These are phyloP conservation scores for Raja brachyura DNA, from an alignment of 2,113 vertebrate genomes.

Conservation along the genomic window DNA sequence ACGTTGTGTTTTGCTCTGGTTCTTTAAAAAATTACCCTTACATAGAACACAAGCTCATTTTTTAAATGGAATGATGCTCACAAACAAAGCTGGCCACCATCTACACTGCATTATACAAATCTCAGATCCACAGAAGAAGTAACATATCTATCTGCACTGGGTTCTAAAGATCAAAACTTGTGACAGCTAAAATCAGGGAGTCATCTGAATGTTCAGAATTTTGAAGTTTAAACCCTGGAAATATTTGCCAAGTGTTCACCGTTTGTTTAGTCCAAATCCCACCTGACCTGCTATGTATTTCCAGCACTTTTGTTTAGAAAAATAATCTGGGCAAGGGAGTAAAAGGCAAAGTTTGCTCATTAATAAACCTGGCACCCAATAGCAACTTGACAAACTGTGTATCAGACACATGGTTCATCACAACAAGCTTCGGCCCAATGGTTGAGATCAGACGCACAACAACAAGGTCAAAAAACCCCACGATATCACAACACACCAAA, in stretches of 20 bases:
- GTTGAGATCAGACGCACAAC: too few relatives aligned
- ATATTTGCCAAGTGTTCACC: neutral
- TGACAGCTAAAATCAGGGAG: neutral
- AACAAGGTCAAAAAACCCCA: too few relatives aligned
- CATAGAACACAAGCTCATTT: too few relatives aligned
- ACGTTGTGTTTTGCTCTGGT: too few relatives aligned
- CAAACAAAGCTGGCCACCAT: neutral
- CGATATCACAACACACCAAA: too few relatives aligned
- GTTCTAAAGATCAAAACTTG: neutral
- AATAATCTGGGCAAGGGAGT: neutral
- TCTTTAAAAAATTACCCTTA: too few relatives aligned
- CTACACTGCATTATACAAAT: neutral
- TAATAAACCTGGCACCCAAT: neutral
- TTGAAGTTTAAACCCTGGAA: neutral
- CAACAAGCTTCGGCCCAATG: too few relatives aligned
- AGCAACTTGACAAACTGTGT: too few relatives aligned
- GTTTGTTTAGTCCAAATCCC: neutral
- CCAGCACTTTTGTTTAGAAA: neutral
- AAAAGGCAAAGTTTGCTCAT: neutral
- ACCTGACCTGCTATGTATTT: neutral
- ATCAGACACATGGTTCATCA: too few relatives aligned
- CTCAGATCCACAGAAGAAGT: neutral
- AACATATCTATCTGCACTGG: neutral
- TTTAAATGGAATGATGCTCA: too few relatives aligned
- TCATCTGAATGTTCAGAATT: neutral